Percentiles rank a stretch among this genome's conserved stretches.
phyloP scores from a whole-genome alignment of 2,888 invertebrate species.

The Cremastinae sp. region DNA sequence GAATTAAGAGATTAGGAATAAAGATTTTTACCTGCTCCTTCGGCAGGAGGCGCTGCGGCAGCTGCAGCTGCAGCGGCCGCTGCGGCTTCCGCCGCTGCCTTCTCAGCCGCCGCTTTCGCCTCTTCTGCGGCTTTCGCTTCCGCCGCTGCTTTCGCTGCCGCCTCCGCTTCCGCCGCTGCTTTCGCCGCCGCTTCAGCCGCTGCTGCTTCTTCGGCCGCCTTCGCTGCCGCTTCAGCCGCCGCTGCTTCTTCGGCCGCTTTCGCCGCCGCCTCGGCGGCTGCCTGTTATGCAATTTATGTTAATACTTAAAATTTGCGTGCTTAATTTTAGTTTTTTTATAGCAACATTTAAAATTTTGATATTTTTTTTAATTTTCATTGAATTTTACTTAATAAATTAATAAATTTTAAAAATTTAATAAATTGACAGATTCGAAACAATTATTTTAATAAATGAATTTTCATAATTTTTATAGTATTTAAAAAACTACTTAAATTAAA shows the following conservation, averaged over 20 bases:
- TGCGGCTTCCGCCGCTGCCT: slow-evolving; percentile 21
- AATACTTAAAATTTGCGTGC: not conserved
- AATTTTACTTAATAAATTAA: too few relatives aligned
- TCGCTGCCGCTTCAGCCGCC: slow-evolving; percentile 28
- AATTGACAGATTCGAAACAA: too few relatives aligned
- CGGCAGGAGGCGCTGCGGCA: too few relatives aligned
- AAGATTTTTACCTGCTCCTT: slow-evolving; percentile 30
- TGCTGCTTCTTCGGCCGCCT: slow-evolving; percentile 29
- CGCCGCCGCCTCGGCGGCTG: slow-evolving; percentile 29
- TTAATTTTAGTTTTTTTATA: not conserved
- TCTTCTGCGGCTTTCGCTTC: slow-evolving; percentile 30
- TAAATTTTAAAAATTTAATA: too few relatives aligned
- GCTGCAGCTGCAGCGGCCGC: too few relatives aligned
- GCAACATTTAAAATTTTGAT: too few relatives aligned
- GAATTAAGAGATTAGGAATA: not conserved
- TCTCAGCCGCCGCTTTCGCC: slow-evolving; percentile 36
- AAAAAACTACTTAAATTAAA: too few relatives aligned
- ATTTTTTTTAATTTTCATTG: too few relatives aligned
- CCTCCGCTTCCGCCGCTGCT: slow-evolving; percentile 35
- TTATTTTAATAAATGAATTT: too few relatives aligned
- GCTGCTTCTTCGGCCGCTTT: slow-evolving; percentile 18
- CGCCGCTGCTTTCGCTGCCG: slow-evolving; percentile 26
- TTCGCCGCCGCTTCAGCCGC: slow-evolving; percentile 31
- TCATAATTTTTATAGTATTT: too few relatives aligned
- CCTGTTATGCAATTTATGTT: slow-evolving; percentile 22